Evolutionary conservation across 2,797 vertebrate genomes (phyloP).

Genomic region (Malacoraja senta): DNA sequence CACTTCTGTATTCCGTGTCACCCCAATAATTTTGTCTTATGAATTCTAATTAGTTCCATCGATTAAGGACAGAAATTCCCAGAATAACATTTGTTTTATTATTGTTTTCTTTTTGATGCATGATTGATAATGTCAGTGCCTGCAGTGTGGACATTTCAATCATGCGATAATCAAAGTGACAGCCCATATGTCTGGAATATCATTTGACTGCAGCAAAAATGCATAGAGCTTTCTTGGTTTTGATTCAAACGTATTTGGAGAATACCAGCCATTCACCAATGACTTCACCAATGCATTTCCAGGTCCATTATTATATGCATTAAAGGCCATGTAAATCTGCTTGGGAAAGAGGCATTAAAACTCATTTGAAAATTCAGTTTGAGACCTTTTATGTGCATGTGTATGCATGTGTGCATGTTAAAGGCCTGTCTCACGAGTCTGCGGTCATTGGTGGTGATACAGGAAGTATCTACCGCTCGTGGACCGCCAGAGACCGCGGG

Average conservation of each 20-base stretch:
- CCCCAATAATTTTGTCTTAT: neutral
- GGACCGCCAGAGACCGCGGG: too few species aligned
- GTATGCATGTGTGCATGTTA: neutral
- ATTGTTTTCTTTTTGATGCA: neutral
- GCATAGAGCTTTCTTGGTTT: neutral
- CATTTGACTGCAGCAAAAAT: constrained; percentile 1
- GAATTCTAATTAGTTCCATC: neutral
- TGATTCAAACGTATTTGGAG: neutral
- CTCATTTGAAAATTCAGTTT: neutral
- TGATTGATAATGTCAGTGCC: neutral
- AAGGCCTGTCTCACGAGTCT: too few species aligned
- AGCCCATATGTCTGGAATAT: constrained; percentile 11
- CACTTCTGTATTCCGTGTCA: neutral
- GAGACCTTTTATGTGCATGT: too few species aligned
- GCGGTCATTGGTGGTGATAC: too few species aligned
- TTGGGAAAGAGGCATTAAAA: neutral
- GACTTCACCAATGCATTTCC: neutral
- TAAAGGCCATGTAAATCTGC: neutral
- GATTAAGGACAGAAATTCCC: neutral
- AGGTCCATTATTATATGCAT: neutral
- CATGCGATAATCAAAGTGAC: constrained; percentile 5
- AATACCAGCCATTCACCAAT: neutral
- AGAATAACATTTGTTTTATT: neutral
- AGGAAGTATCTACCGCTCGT: too few species aligned
- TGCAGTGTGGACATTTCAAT: neutral